Percentiles rank a stretch among this genome's conserved stretches.
These are phyloP conservation scores for Campoletis sonorensis DNA, from an alignment of 1,140 invertebrate species.

Conservation along the genomic window DNA sequence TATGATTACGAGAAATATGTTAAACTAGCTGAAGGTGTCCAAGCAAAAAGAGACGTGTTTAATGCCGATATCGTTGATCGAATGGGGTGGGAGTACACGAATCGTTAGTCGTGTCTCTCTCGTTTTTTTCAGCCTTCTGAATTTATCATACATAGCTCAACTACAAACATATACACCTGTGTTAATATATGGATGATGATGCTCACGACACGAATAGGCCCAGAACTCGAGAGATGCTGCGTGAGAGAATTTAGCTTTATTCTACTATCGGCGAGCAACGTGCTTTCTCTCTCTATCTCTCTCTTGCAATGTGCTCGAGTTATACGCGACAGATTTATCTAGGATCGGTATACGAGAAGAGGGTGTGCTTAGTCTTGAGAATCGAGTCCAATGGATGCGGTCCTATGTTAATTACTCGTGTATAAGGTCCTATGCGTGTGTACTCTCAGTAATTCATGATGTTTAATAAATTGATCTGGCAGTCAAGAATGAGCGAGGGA, in stretches of 20 bases:
- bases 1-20: conserved; percentile 3
- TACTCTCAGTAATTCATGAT: conserved; percentile 41
- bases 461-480: conserved; percentile 47
- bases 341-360: conserved; percentile 25
- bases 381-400: background rate
- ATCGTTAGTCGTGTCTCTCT: conserved; percentile 38
- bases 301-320: conserved; percentile 30
- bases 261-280: background rate
- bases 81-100: conserved; percentile 56
- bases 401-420: conserved; percentile 48
- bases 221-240: conserved; percentile 16
- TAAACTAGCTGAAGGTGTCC: conserved; percentile 26
- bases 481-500: conserved; percentile 6
- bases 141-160: conserved; percentile 32
- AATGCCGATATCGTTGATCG: conserved; percentile 67
- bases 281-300: conserved; percentile 13
- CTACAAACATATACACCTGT: background rate
- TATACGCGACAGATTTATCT: conserved; percentile 43
- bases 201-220: conserved; percentile 37
- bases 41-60: conserved; percentile 51
- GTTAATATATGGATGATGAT: background rate
- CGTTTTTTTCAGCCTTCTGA: conserved; percentile 13
- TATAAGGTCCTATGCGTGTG: conserved; percentile 36
- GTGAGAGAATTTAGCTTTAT: conserved; percentile 42
- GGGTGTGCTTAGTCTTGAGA: conserved; percentile 15